A percentile compares a stretch with the other conserved stretches of the same genome.
Conservation (phyloP, 2,113 vertebrate genomes). For the Physeter macrocephalus region DNA sequence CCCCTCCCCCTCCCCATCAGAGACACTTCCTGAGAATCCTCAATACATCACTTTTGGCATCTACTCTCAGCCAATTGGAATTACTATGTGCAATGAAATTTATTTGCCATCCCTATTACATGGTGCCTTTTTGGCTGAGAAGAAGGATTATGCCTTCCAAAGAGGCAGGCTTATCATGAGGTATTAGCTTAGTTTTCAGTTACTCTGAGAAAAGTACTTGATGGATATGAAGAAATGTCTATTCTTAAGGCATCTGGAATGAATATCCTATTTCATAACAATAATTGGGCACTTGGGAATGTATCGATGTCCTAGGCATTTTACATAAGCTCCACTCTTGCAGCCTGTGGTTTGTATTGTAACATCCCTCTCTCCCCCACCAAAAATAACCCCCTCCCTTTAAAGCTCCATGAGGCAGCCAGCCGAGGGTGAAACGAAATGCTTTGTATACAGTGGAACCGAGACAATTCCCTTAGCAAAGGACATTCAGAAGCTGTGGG, state of each 20-base stretch:
- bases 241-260: slow-evolving; percentile 8
- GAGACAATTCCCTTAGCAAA: background rate
- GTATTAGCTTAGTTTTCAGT: slow-evolving; percentile 37
- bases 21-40: background rate
- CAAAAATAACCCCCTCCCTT: background rate
- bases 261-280: background rate
- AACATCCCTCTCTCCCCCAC: background rate
- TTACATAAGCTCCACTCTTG: background rate
- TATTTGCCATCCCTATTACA: background rate
- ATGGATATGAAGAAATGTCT: background rate
- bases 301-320: fast-evolving
- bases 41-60: background rate
- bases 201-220: background rate
- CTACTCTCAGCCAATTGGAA: background rate
- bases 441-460: background rate
- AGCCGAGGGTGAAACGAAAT: background rate
- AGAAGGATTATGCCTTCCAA: background rate
- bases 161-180: background rate
- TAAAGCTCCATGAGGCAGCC: background rate
- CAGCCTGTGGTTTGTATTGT: background rate
- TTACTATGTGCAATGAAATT: background rate
- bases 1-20: background rate
- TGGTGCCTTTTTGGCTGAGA: background rate
- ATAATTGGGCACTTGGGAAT: background rate
- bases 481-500: slow-evolving; percentile 7